Evolutionary conservation across 2,888 invertebrate species (phyloP), one percentile per base, ranked within the genome.

Genomic region (Fragum fragum): DNA sequence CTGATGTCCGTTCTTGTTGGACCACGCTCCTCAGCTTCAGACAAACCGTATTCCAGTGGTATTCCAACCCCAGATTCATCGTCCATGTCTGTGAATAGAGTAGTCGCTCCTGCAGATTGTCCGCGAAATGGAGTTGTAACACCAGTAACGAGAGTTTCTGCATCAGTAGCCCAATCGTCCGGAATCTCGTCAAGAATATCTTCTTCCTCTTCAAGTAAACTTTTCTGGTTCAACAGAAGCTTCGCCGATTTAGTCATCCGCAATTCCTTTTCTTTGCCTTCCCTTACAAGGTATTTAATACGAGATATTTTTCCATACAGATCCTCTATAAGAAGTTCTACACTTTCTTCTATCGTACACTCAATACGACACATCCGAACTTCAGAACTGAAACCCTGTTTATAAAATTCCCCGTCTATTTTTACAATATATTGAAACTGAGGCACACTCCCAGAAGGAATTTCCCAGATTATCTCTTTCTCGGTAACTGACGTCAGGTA

Each of bases 351-450:
- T 21, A 82, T 82, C 21, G 70, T 53, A 18, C 47, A 55, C 2
- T 72, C 63, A 70, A 85, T 78, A 23, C 32, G 66, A 74, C 82
- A 85, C 23, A 68, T 66, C 52, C 85, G 39, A 5, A 61, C 68
- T 55, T 85, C 82, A 5, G 85, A 85, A 63, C 76, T 76, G 18
- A 83, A 42, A 57, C 73, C 83, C 53, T 82, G 78, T 52, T 75
- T 81, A 36, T 73, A 75, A 7, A 79, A 59, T 28, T 68, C 39
- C 52, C 73, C 77, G 55, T 86, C 83, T 16, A 87, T 73, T 57
- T 79, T 73, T 11, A 89, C 71, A 14, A 68, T 81, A 74, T 86
- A 89, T 11, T 72, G 73, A 75, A 87, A 87, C 73, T 89, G 89
- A n/a, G 89, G 89, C 11, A 86, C 86, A 71, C 79, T 83, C 11